phyloP scores from a whole-genome alignment of 1,140 invertebrate species.

The Anastrepha ludens region DNA sequence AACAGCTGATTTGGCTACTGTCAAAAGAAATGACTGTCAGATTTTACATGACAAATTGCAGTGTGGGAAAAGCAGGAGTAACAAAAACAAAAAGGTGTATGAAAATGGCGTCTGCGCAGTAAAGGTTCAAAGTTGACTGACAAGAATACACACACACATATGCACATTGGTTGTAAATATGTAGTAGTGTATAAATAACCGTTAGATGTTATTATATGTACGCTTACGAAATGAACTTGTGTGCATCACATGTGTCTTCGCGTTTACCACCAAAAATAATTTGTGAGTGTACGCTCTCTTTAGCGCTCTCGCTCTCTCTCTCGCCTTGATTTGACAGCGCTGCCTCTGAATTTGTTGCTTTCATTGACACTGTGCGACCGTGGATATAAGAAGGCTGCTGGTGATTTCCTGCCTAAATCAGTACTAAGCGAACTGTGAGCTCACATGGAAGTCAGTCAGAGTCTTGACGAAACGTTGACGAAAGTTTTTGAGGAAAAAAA shows the following conservation, averaged over 20 bases:
- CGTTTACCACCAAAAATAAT: slow-evolving; percentile 1
- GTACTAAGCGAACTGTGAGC: slow-evolving; percentile 59
- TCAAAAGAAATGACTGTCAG: slow-evolving; percentile 53
- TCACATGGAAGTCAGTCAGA: slow-evolving; percentile 56
- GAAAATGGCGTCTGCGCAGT: slow-evolving; percentile 15
- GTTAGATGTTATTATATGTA: neutral
- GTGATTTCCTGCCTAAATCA: slow-evolving; percentile 43
- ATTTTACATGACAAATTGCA: slow-evolving; percentile 43
- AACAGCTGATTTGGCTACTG: slow-evolving; percentile 53
- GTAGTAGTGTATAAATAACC: neutral
- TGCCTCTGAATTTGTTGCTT: neutral
- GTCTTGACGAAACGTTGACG: slow-evolving; percentile 24
- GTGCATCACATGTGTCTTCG: neutral
- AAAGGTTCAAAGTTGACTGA: neutral
- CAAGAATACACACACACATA: too few species aligned
- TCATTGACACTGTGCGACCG: neutral
- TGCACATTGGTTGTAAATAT: too few species aligned
- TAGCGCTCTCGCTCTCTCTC: neutral
- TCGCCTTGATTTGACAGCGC: slow-evolving; percentile 32
- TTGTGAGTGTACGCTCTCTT: neutral
- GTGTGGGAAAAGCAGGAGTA: neutral
- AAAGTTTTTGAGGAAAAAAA: slow-evolving; percentile 20
- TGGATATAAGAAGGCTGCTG: slow-evolving; percentile 41
- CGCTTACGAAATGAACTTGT: neutral
- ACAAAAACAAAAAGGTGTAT: neutral